Evolutionary conservation across 2,888 invertebrate species (phyloP).

Genomic region (Drosophila borealis): DNA sequence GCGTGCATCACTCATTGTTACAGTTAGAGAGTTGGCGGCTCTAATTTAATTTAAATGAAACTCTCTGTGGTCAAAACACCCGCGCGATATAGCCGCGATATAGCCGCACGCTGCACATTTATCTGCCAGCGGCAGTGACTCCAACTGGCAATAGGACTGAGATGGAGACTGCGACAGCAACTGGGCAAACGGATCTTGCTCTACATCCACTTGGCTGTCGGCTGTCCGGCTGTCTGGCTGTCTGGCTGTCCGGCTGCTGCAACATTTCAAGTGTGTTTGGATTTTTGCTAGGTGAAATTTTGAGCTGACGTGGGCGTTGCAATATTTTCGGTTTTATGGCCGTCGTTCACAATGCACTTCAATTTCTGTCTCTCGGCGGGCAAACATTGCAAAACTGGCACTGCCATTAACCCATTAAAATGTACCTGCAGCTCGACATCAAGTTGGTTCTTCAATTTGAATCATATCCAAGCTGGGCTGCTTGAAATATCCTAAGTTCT

Average conservation of each 20-base stretch:
- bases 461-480: not conserved
- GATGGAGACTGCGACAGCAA: constrained; percentile 17
- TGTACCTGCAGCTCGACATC: constrained; percentile 34
- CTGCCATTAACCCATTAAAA: constrained; percentile 55
- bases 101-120: constrained; percentile 53
- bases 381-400: constrained; percentile 45
- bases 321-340: constrained; percentile 71
- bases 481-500: not conserved
- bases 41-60: constrained; percentile 79
- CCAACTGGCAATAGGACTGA: constrained; percentile 21
- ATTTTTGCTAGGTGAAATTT: constrained; percentile 68
- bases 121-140: constrained; percentile 58
- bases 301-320: constrained; percentile 65
- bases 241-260: constrained; percentile 34
- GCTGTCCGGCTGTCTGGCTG: constrained; percentile 22
- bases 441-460: constrained; percentile 36
- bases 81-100: constrained; percentile 41
- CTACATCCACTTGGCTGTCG: constrained; percentile 56
- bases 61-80: constrained; percentile 61
- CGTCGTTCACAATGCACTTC: constrained; percentile 54
- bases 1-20: constrained; percentile 79
- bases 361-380: constrained; percentile 51
- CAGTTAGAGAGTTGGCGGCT: constrained; percentile 78
- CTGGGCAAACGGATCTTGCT: constrained; percentile 67
- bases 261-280: constrained; percentile 57